phyloP scores from a whole-genome alignment of 2,888 invertebrate genomes.

The Pristionchus entomophagus region DNA sequence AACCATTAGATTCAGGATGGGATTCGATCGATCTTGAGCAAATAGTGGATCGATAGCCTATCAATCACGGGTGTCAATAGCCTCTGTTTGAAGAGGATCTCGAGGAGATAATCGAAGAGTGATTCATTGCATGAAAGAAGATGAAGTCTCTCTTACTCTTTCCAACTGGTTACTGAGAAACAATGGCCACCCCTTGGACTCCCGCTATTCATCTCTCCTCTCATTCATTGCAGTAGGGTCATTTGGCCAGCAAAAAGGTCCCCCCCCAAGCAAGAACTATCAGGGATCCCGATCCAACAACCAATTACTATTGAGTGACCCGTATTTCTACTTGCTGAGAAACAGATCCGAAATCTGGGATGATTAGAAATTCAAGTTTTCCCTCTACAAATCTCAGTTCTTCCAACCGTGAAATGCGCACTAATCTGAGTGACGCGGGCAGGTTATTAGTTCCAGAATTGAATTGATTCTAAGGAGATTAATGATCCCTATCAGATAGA shows the following conservation, averaged over 20 bases:
- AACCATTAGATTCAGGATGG: background rate
- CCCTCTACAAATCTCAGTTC: background rate
- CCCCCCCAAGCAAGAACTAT: background rate
- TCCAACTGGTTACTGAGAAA: constrained; percentile 20
- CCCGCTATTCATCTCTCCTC: constrained; percentile 4
- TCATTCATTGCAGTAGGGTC: constrained; percentile 15
- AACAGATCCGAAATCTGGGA: background rate
- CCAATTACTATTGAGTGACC: constrained; percentile 26
- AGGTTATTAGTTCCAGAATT: constrained; percentile 24
- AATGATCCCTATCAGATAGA: constrained; percentile 21
- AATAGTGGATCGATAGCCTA: background rate
- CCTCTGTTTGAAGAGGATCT: constrained; percentile 18
- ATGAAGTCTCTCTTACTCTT: background rate
- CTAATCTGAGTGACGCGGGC: background rate
- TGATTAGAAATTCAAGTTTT: background rate
- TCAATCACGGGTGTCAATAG: constrained; percentile 28
- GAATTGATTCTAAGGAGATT: constrained; percentile 29
- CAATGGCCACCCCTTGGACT: background rate
- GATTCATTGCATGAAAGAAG: background rate
- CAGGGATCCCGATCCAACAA: background rate
- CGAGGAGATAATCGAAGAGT: background rate
- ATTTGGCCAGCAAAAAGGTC: background rate
- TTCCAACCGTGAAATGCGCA: constrained; percentile 30
- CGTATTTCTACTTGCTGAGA: background rate
- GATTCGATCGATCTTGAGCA: background rate